Evolutionary conservation across 2,113 vertebrate genomes (phyloP).

Genomic region (Albula glossodonta): DNA sequence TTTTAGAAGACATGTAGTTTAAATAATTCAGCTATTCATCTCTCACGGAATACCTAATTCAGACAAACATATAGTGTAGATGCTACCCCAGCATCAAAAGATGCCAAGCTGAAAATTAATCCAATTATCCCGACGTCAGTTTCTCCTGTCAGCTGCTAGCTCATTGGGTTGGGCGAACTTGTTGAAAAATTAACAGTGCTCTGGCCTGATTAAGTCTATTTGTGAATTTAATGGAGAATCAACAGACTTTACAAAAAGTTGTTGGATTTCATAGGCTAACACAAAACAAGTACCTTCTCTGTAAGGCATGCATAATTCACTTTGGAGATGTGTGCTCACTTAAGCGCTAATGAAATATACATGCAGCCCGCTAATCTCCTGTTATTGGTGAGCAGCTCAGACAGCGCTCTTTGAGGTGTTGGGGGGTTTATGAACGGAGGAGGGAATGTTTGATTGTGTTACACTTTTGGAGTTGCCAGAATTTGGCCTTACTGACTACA

Average conservation of each 20-base stretch:
- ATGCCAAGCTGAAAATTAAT: constrained; percentile 84
- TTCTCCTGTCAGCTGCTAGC: constrained; percentile 77
- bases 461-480: constrained; percentile 75
- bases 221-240: constrained; percentile 81
- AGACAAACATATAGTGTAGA: constrained; percentile 50
- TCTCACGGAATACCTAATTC: constrained; percentile 60
- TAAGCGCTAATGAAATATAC: constrained; percentile 95
- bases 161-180: constrained; percentile 77
- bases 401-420: neutral
- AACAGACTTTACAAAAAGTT: constrained; percentile 77
- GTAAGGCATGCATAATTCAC: constrained; percentile 93
- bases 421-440: constrained; percentile 85
- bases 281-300: constrained; percentile 80
- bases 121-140: constrained; percentile 91
- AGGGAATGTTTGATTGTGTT: constrained; percentile 75
- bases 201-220: constrained; percentile 84
- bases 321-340: constrained; percentile 76
- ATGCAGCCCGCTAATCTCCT: constrained; percentile 90
- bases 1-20: constrained; percentile 72
- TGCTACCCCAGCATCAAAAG: constrained; percentile 67
- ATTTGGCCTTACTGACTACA: constrained; percentile 70
- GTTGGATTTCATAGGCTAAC: constrained; percentile 84
- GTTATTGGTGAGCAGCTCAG: constrained; percentile 49
- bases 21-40: constrained; percentile 79
- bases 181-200: constrained; percentile 86